These are phyloP conservation scores for Polyommatus icarus DNA, from an alignment of 2,888 invertebrate genomes.

Conservation along the genomic window DNA sequence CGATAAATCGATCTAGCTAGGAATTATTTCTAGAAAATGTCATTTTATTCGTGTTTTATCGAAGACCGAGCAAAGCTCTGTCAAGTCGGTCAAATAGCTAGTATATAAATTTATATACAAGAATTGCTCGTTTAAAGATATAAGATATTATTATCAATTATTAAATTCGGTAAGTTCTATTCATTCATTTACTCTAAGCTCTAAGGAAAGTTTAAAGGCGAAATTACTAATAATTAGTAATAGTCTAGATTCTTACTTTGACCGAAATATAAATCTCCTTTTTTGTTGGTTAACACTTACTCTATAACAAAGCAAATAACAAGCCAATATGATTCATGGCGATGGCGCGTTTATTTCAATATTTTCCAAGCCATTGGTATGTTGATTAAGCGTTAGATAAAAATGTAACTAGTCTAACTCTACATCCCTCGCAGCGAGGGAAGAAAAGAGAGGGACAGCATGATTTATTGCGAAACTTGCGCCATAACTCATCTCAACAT, in stretches of 20 bases:
- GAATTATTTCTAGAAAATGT: too few species aligned
- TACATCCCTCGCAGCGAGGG: constrained; percentile 66
- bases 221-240: not conserved
- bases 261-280: not conserved
- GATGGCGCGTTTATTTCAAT: constrained; percentile 33
- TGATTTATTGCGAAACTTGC: constrained; percentile 77
- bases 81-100: too few species aligned
- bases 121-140: too few species aligned
- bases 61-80: too few species aligned
- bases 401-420: constrained; percentile 61
- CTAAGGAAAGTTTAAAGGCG: too few species aligned
- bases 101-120: too few species aligned
- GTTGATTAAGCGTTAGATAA: constrained; percentile 62
- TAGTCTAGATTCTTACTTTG: not conserved
- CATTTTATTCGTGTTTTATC: too few species aligned
- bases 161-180: too few species aligned
- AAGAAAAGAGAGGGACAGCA: constrained; percentile 63
- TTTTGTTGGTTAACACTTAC: not conserved
- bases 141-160: too few species aligned
- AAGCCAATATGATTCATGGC: not conserved
- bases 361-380: constrained; percentile 49
- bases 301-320: not conserved
- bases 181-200: too few species aligned
- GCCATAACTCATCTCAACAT: constrained; percentile 78
- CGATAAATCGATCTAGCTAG: too few species aligned